Conservation (phyloP, 37 sponge, comb jelly and placozoan genomes). For the Agelas oroides region DNA sequence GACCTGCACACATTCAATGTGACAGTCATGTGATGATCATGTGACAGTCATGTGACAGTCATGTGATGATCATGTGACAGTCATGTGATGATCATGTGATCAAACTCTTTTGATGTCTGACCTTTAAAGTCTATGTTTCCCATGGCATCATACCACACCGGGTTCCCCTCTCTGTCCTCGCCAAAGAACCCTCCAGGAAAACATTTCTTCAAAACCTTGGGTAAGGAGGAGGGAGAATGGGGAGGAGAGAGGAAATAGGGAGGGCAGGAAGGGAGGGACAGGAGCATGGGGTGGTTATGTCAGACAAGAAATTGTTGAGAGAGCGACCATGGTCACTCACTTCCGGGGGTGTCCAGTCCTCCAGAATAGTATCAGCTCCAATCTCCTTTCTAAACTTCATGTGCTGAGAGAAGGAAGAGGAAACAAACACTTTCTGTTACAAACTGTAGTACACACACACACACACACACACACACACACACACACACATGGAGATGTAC, state of each 20-base stretch:
- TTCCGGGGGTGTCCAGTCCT: conserved; percentile 68
- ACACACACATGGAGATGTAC: too few species aligned
- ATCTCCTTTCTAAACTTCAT: conserved; percentile 58
- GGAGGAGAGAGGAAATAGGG: too few species aligned
- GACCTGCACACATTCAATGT: neutral
- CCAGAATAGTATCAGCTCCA: conserved; percentile 68
- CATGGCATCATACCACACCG: conserved; percentile 49
- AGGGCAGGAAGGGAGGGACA: too few species aligned
- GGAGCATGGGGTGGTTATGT: too few species aligned
- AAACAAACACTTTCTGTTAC: too few species aligned
- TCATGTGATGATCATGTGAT: neutral
- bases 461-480: too few species aligned
- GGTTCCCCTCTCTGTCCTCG: conserved; percentile 67
- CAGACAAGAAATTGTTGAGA: too few species aligned
- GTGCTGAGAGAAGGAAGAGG: conserved; percentile 29
- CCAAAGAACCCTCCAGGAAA: conserved; percentile 63
- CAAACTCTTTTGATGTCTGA: neutral
- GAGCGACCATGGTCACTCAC: conserved; percentile 18
- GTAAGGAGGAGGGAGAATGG: too few species aligned
- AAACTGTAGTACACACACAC: neutral
- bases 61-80: neutral
- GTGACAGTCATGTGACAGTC: too few species aligned
- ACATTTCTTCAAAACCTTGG: conserved; percentile 20
- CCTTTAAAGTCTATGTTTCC: conserved; percentile 74
- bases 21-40: neutral